Evolutionary conservation across 2,113 vertebrate species (phyloP).

Genomic region (Callithrix jacchus): DNA sequence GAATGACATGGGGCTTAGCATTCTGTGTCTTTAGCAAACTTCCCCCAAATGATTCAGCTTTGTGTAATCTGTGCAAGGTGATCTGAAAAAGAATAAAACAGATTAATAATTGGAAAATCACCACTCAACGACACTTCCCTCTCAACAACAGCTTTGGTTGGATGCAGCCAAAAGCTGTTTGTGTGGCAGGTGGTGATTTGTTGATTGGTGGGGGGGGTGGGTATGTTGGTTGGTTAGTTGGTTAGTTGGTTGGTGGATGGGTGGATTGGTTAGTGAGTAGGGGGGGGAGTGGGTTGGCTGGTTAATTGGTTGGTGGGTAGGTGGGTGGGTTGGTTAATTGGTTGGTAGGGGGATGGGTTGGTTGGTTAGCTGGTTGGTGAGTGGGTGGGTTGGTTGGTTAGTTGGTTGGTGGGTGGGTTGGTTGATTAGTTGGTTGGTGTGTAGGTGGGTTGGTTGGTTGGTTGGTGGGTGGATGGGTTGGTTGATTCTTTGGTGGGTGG

Average conservation of each 20-base stretch:
- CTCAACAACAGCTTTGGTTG: background rate
- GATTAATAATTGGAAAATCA: fast-evolving
- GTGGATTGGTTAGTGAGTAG: too few species aligned
- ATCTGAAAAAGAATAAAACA: background rate
- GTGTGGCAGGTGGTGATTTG: background rate
- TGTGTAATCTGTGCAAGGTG: background rate
- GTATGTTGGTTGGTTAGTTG: background rate
- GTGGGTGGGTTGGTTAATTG: too few species aligned
- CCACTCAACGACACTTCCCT: too few species aligned
- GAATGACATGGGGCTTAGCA: background rate
- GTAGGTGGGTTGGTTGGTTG: background rate
- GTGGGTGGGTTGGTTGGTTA: background rate
- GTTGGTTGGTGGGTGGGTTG: too few species aligned
- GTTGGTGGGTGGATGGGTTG: background rate
- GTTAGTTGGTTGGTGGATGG: background rate
- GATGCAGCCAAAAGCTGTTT: background rate
- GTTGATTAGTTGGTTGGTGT: too few species aligned
- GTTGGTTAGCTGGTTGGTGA: too few species aligned
- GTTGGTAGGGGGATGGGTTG: too few species aligned
- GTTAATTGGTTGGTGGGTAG: too few species aligned
- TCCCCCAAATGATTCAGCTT: background rate
- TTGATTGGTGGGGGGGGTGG: background rate
- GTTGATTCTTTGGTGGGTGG: too few species aligned
- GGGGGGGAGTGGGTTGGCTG: background rate
- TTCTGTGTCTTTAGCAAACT: background rate